Conservation (phyloP, 2,113 vertebrate genomes). For the Heterotilapia buettikoferi region DNA sequence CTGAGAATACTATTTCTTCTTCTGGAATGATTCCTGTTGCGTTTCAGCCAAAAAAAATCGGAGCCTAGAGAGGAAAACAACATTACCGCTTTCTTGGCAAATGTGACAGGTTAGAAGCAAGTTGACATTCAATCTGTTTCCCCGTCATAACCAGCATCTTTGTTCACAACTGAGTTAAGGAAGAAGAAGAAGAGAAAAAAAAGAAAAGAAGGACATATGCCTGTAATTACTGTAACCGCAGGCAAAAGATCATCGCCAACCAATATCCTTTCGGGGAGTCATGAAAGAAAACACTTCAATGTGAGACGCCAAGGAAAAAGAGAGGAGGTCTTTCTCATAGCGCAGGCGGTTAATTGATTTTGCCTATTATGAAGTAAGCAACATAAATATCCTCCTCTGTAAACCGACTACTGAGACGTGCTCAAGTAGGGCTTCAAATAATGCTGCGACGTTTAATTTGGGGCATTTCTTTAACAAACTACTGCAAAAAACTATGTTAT, state of each 20-base stretch:
- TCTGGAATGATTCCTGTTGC: constrained; percentile 53
- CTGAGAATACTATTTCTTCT: constrained; percentile 31
- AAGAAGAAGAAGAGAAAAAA: background rate
- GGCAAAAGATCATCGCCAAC: constrained; percentile 62
- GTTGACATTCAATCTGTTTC: constrained; percentile 68
- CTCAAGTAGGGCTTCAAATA: background rate
- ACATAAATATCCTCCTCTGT: constrained; percentile 42
- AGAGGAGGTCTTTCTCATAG: constrained; percentile 21
- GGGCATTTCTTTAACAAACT: background rate
- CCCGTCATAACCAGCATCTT: constrained; percentile 60
- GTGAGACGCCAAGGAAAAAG: constrained; percentile 37
- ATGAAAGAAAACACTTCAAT: constrained; percentile 54
- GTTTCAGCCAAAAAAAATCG: constrained; percentile 47
- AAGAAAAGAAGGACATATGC: constrained; percentile 47
- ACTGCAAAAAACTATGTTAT: background rate
- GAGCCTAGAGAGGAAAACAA: constrained; percentile 47
- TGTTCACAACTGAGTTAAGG: constrained; percentile 51
- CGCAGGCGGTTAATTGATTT: constrained; percentile 52
- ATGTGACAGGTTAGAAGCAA: constrained; percentile 49
- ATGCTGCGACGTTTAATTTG: background rate
- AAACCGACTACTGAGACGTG: background rate
- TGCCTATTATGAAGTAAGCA: constrained; percentile 17
- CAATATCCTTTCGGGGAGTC: constrained; percentile 47
- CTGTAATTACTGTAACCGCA: constrained; percentile 64
- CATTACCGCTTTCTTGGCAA: constrained; percentile 66